A percentile compares a stretch with the other conserved stretches of the same genome.
Conservation (phyloP, 1,140 invertebrate genomes). For the Meloidogyne chitwoodi region DNA sequence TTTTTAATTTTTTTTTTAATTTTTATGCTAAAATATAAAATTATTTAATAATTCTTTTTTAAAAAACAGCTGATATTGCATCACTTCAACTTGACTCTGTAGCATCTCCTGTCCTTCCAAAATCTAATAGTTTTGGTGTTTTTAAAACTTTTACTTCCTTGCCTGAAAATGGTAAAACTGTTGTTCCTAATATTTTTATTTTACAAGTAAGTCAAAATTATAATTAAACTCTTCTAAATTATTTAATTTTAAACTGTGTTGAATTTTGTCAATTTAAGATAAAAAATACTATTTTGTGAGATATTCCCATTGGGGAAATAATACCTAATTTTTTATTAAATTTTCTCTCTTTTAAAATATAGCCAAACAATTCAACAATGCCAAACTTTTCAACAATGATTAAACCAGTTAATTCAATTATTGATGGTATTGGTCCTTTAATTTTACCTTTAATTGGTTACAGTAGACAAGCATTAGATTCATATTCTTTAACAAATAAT, state of each 20-base stretch:
- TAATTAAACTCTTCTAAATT: background rate
- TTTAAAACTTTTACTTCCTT: background rate
- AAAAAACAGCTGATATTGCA: background rate
- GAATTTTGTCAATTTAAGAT: too few relatives aligned
- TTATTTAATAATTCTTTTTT: too few relatives aligned
- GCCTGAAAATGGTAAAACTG: background rate
- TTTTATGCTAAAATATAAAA: background rate
- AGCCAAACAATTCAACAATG: slow-evolving; percentile 14
- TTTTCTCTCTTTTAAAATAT: background rate
- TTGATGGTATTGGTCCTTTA: slow-evolving; percentile 31
- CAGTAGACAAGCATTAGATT: slow-evolving; percentile 20
- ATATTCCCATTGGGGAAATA: too few relatives aligned
- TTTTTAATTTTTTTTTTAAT: too few relatives aligned
- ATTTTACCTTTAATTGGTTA: slow-evolving; percentile 35
- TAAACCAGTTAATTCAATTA: slow-evolving; percentile 34
- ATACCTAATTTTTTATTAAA: too few relatives aligned
- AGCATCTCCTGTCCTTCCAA: background rate
- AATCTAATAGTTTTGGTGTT: background rate
- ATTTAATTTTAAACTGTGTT: too few relatives aligned
- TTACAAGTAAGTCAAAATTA: slow-evolving; percentile 9
- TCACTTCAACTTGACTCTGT: slow-evolving; percentile 21
- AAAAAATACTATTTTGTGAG: too few relatives aligned
- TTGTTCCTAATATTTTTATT: slow-evolving; percentile 24
- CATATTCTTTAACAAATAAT: background rate
- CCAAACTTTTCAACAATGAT: slow-evolving; percentile 31